Evolutionary conservation across 2,888 invertebrate genomes (phyloP), one percentile per base, ranked within the genome.

Genomic region (Trissoscelio sp.): DNA sequence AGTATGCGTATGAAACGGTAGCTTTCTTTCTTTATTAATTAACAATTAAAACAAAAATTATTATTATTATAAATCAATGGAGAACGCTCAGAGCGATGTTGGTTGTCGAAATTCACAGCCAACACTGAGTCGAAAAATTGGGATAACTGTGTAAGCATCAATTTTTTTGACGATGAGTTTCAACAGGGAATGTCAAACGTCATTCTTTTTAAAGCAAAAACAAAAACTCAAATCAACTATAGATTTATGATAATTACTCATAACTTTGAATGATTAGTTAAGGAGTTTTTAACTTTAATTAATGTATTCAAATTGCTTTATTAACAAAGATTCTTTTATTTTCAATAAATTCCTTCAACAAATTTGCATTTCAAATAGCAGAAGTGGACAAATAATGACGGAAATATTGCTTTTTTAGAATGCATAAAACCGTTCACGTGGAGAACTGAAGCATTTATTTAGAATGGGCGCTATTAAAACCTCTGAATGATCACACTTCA

Each of bases 231-330:
- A 2, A 37, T 44, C 22, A 20, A 12, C 39, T 73, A 44, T 55
- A 31, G 62, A 55, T 73, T 73, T 64, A 73, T 44, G 73, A 53
- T 73, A 73, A 73, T 72, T 31, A 51, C 51, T 58, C 31, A 31
- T 31, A 31, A 9, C 31, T 31, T 1, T 6, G 31, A 31, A 31
- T 9, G 9, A 31, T 31, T 31, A 7, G 6, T 31, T 31, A 9
- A 1, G 7, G 7, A 31, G 31, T 31, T 31, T 6, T 28, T 28
- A 28, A 28, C 6, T 28, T 28, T 28, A 28, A n/a, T n/a, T n/a
- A n/a, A n/a, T n/a, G n/a, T n/a, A n/a, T n/a, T n/a, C n/a, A n/a
- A n/a, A n/a, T n/a, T n/a, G n/a, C n/a, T n/a, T n/a, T n/a, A n/a
- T n/a, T n/a, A n/a, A n/a, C n/a, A n/a, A n/a, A n/a, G n/a, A n/a